Evolutionary conservation across 2,888 invertebrate species (phyloP), one percentile per base, ranked within the genome.

Genomic region (Ecdyonurus torrentis): DNA sequence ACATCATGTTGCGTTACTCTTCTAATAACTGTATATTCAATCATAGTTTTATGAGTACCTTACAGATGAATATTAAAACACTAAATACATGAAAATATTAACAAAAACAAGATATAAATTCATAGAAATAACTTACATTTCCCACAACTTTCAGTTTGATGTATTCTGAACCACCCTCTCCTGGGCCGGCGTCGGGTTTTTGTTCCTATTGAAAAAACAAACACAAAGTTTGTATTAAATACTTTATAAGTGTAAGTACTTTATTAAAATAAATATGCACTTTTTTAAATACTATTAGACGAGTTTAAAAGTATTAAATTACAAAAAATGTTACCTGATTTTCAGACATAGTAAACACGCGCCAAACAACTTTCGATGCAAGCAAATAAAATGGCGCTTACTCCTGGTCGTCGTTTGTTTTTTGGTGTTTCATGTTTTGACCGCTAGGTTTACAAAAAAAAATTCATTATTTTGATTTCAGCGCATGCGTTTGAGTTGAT

Each of bases 101-200:
- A n/a, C n/a, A n/a, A n/a, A n/a, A n/a, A n/a, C n/a, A n/a, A n/a
- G n/a, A n/a, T n/a, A n/a, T n/a, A n/a, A n/a, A n/a, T n/a, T n/a
- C n/a, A n/a, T n/a, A n/a, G n/a, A n/a, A n/a, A n/a, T n/a, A n/a
- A 73, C 77, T 75, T 72, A 81, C 81, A 70, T 80, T 79, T 68
- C 84, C 84, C 61, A 85, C 83, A 62, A 85, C 85, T 77, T 84
- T 84, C 67, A 85, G 75, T 72, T 84, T 85, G 71, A 85, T 85
- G 72, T 84, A 85, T 71, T 85, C 84, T 0, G 78, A 76, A 69
- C 76, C 78, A 62, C 76, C 75, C 70, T 79, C 79, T 64, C 78
- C 79, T 65, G 76, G 73, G 63, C 78, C 79, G 71, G 76, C 77
- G 71, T 79, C 79, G 66, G 77, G 75, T 72, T 78, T 78, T 70